These are phyloP conservation scores for Hirundichthys speculiger DNA, from an alignment of 2,113 vertebrate species.

Conservation along the genomic window DNA sequence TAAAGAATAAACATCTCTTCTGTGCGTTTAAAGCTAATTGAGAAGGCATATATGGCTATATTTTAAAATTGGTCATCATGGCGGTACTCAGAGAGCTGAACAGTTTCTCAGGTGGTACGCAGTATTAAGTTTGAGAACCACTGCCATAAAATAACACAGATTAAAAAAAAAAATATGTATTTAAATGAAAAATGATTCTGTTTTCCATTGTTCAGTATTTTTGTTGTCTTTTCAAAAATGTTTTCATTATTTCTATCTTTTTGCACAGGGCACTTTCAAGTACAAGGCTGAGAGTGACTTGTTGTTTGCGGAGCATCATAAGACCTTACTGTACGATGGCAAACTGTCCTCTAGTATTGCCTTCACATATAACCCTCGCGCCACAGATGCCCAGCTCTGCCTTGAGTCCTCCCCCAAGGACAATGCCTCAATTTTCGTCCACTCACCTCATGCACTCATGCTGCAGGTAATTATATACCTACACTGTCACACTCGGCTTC, in stretches of 20 bases:
- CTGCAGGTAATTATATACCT: constrained; percentile 87
- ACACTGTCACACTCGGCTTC: neutral
- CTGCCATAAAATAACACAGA: too few species aligned
- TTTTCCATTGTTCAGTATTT: too few species aligned
- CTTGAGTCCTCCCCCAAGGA: constrained; percentile 97
- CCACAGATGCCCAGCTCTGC: constrained; percentile 97
- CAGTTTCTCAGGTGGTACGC: too few species aligned
- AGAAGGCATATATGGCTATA: too few species aligned
- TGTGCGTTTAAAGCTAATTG: too few species aligned
- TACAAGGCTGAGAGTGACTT: constrained; percentile 97
- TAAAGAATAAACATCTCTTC: too few species aligned
- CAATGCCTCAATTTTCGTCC: constrained; percentile 95
- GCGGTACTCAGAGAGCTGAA: too few species aligned
- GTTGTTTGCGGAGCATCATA: constrained; percentile 95
- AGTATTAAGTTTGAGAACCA: too few species aligned
- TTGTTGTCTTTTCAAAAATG: neutral
- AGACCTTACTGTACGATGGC: constrained; percentile 92
- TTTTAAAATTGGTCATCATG: too few species aligned
- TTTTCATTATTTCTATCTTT: neutral
- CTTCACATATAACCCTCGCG: constrained; percentile 95
- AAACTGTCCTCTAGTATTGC: constrained; percentile 91
- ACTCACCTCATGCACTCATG: constrained; percentile 98
- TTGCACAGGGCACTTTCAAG: constrained; percentile 92
- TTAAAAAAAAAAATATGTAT: too few species aligned
- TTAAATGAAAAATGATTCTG: too few species aligned